These are phyloP conservation scores for Sphaeramia orbicularis DNA, from an alignment of 2,797 vertebrate species.

Conservation along the genomic window DNA sequence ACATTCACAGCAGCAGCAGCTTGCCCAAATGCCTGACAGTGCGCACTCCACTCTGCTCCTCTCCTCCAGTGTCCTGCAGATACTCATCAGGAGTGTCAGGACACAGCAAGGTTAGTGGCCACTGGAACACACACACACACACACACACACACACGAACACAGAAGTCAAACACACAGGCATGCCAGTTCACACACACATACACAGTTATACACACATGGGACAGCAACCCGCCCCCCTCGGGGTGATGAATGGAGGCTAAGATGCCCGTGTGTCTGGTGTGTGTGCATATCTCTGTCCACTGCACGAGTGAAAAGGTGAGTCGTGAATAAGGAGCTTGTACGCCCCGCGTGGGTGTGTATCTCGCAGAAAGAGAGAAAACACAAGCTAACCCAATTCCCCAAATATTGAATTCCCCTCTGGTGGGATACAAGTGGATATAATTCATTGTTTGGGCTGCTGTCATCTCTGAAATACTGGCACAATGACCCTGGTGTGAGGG, in stretches of 20 bases:
- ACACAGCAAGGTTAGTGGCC: slow-evolving; percentile 99
- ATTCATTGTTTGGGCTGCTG: slow-evolving; percentile 69
- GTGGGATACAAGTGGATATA: slow-evolving; percentile 46
- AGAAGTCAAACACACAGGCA: slow-evolving; percentile 20
- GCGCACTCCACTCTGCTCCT: slow-evolving; percentile 86
- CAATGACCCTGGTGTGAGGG: slow-evolving; percentile 70
- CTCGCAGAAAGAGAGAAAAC: slow-evolving; percentile 16
- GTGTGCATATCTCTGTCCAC: slow-evolving; percentile 54
- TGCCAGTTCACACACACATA: slow-evolving; percentile 70
- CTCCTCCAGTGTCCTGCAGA: slow-evolving; percentile 99
- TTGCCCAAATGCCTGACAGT: slow-evolving; percentile 96
- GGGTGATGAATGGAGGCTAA: slow-evolving; percentile 93
- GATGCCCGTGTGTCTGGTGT: slow-evolving; percentile 79
- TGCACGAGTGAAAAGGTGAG: slow-evolving; percentile 66
- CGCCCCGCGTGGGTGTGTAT: slow-evolving; percentile 4
- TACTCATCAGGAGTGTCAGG: slow-evolving; percentile 99
- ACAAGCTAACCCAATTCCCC: slow-evolving; percentile 66
- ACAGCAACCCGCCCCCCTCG: slow-evolving; percentile 84
- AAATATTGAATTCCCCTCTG: slow-evolving; percentile 69
- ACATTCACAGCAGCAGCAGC: slow-evolving; percentile 72
- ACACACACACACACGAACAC: slow-evolving; percentile 30
- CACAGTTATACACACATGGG: slow-evolving; percentile 65
- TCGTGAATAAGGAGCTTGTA: slow-evolving; percentile 67
- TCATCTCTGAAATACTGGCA: slow-evolving; percentile 66
- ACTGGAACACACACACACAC: slow-evolving; percentile 87